Conservation (phyloP, 2,113 vertebrate species). For the Corapipo altera region DNA sequence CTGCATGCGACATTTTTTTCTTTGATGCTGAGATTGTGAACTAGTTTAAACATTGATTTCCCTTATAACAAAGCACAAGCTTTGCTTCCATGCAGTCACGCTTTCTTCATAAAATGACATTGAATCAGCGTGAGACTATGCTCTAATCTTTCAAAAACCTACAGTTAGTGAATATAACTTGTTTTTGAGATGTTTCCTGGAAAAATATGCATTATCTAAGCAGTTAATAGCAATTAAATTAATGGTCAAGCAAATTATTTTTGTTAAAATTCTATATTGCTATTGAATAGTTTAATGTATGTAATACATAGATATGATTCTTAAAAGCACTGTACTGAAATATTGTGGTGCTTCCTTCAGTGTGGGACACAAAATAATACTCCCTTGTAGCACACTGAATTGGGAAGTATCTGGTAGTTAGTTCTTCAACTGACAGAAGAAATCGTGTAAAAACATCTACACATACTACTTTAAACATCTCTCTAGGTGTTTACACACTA, state of each 20-base stretch:
- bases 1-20: background rate
- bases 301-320: background rate
- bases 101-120: background rate
- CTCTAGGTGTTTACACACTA: background rate
- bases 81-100: background rate
- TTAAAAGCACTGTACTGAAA: background rate
- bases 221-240: background rate
- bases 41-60: background rate
- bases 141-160: background rate
- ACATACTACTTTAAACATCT: background rate
- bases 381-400: background rate
- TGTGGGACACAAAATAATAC: background rate
- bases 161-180: background rate
- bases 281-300: background rate
- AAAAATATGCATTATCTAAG: background rate
- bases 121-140: background rate
- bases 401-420: background rate
- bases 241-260: background rate
- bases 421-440: background rate
- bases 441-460: background rate
- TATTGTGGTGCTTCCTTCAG: background rate
- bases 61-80: background rate
- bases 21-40: background rate
- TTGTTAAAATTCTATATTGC: background rate
- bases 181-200: background rate